Conservation (phyloP, 2,888 invertebrate genomes). For the Hesperia comma region DNA sequence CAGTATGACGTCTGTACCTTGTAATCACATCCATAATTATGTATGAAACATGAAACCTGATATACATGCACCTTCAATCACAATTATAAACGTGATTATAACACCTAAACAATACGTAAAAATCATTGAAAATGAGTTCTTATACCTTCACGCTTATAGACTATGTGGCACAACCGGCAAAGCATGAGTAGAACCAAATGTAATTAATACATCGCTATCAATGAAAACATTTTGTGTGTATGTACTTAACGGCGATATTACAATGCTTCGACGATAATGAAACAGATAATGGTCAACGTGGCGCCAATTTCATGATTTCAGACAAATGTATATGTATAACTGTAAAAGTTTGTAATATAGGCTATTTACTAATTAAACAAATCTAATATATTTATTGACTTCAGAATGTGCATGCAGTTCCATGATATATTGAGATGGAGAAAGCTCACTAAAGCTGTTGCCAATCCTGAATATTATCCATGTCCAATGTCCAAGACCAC, state of each 20-base stretch:
- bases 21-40: background rate
- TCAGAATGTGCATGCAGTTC: no score
- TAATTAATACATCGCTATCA: background rate
- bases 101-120: background rate
- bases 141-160: background rate
- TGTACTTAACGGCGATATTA: background rate
- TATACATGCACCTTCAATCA: conserved; percentile 1
- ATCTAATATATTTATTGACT: no score
- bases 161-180: background rate
- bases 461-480: no score
- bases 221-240: background rate
- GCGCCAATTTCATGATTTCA: no score
- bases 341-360: no score
- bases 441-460: no score
- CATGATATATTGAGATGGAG: no score
- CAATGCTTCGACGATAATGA: background rate
- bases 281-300: background rate
- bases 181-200: no score
- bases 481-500: no score
- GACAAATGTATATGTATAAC: no score
- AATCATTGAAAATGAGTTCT: background rate
- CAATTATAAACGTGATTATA: background rate
- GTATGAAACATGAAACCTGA: background rate
- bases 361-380: no score
- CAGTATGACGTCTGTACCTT: no score